Conservation (phyloP, 2,797 vertebrate genomes). For the Pseudochaenichthys georgianus region DNA sequence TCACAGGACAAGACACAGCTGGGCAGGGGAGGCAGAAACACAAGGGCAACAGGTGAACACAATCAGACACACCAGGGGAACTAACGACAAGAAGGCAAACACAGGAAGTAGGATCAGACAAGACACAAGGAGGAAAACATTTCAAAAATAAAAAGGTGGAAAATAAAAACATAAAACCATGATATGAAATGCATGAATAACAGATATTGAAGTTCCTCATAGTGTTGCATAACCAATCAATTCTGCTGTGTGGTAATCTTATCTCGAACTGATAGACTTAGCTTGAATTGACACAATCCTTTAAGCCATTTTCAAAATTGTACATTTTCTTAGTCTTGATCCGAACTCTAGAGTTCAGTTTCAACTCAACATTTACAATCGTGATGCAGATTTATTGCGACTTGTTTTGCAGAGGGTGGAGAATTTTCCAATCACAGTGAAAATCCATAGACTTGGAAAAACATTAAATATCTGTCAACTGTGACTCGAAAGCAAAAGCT, state of each 20-base stretch:
- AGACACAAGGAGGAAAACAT: no score
- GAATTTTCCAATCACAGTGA: slow-evolving; percentile 16
- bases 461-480: slow-evolving; percentile 13
- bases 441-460: slow-evolving; percentile 27
- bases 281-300: slow-evolving; percentile 29
- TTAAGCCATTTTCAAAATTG: slow-evolving; percentile 23
- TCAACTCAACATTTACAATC: slow-evolving; percentile 25
- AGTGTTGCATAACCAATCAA: slow-evolving; percentile 28
- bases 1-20: no score
- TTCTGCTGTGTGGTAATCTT: slow-evolving; percentile 15
- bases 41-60: no score
- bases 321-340: slow-evolving; percentile 21
- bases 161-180: no score
- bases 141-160: no score
- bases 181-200: not conserved
- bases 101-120: no score
- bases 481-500: slow-evolving; percentile 16
- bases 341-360: slow-evolving; percentile 18
- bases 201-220: slow-evolving; percentile 7
- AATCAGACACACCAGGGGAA: no score
- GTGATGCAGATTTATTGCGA: slow-evolving; percentile 10
- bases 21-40: no score
- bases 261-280: slow-evolving; percentile 33
- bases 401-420: slow-evolving; percentile 12
- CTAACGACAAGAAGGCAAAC: no score